Evolutionary conservation across 2,888 invertebrate species (phyloP).

Genomic region (Sicus ferrugineus): DNA sequence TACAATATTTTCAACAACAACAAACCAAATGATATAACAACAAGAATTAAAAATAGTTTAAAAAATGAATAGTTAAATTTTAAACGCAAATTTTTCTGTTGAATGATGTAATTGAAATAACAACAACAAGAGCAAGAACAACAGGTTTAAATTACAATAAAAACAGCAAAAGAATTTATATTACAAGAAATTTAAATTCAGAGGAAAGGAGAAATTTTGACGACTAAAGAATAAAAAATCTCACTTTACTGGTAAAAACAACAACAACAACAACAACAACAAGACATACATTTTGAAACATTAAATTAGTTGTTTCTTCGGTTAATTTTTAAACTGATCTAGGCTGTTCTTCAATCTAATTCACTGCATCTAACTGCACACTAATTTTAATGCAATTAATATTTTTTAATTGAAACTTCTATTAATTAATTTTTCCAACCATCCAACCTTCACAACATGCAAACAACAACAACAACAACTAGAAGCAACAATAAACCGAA

Average conservation of each 20-base stretch:
- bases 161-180: constrained; percentile 25
- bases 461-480: constrained; percentile 27
- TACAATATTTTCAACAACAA: constrained; percentile 30
- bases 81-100: constrained; percentile 41
- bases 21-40: constrained; percentile 22
- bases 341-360: no score
- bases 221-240: constrained; percentile 36
- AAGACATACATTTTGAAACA: constrained; percentile 23
- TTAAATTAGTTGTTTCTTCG: no score
- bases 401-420: not conserved
- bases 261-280: constrained; percentile 40
- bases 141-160: constrained; percentile 1
- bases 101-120: constrained; percentile 37
- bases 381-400: not conserved
- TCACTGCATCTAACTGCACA: no score
- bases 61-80: constrained; percentile 35
- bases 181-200: constrained; percentile 19
- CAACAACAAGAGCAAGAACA: constrained; percentile 12
- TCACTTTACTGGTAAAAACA: constrained; percentile 47
- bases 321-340: no score
- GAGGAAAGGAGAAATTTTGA: not conserved
- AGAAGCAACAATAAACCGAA: constrained; percentile 43
- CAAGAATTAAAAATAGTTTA: constrained; percentile 30
- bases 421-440: not conserved
- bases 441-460: constrained; percentile 30